phyloP scores from a whole-genome alignment of 2,797 vertebrate species.

The Melanotaenia pygmaea region DNA sequence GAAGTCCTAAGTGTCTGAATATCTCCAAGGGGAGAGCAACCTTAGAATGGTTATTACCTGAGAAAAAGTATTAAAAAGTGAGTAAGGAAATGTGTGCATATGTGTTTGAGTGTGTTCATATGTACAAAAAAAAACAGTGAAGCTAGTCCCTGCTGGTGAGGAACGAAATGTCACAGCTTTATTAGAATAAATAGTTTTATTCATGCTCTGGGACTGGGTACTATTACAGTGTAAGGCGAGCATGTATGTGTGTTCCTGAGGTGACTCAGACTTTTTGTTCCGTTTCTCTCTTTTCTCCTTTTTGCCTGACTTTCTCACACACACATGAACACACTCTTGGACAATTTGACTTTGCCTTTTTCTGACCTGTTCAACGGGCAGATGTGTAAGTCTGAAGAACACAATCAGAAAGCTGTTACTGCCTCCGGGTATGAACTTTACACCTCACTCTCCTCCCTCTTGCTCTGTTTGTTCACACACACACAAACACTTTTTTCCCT shows the following conservation, averaged over 20 bases:
- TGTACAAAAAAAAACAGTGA: constrained; percentile 23
- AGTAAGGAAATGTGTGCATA: constrained; percentile 41
- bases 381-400: constrained; percentile 67
- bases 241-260: constrained; percentile 23
- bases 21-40: constrained; percentile 49
- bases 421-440: constrained; percentile 71
- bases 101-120: constrained; percentile 23
- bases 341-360: constrained; percentile 60
- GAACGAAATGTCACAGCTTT: constrained; percentile 72
- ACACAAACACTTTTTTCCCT: neutral
- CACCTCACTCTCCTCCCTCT: constrained; percentile 37
- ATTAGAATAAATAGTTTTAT: constrained; percentile 70
- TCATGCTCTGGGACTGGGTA: constrained; percentile 36
- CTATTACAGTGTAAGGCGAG: constrained; percentile 27
- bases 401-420: constrained; percentile 70
- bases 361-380: constrained; percentile 67
- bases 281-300: constrained; percentile 5
- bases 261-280: constrained; percentile 52
- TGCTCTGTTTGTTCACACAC: constrained; percentile 8
- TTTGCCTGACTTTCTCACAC: neutral
- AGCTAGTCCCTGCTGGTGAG: constrained; percentile 51
- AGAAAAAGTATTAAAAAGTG: constrained; percentile 30
- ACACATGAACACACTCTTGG: constrained; percentile 1
- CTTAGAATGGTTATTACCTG: constrained; percentile 46
- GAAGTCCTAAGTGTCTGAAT: constrained; percentile 38